Conservation (phyloP, 2,888 invertebrate genomes). For the Molorchus minor region DNA sequence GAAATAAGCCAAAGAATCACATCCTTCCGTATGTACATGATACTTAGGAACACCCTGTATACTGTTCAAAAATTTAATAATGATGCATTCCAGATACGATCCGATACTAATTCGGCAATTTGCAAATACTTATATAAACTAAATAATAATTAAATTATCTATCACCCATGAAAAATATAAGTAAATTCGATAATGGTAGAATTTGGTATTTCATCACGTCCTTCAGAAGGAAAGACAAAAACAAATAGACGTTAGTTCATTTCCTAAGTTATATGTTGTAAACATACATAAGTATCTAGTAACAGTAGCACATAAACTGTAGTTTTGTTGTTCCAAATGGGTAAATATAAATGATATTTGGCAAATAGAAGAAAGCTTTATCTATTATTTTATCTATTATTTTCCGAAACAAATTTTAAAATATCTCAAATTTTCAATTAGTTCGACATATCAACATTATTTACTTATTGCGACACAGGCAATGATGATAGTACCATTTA, state of each 20-base stretch:
- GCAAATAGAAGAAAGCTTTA: neutral
- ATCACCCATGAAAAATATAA: slow-evolving; percentile 25
- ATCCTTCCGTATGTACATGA: too few relatives aligned
- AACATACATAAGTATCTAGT: neutral
- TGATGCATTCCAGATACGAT: neutral
- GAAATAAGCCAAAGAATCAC: too few relatives aligned
- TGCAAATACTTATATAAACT: slow-evolving; percentile 7
- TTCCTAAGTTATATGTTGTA: neutral
- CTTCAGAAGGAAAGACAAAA: slow-evolving; percentile 6
- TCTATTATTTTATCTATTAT: too few relatives aligned
- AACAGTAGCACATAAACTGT: slow-evolving; percentile 1
- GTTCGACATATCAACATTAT: too few relatives aligned
- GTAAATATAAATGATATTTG: neutral
- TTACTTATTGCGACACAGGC: too few relatives aligned
- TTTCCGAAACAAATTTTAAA: too few relatives aligned
- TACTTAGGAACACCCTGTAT: too few relatives aligned
- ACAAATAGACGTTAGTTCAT: neutral
- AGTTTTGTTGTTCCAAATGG: slow-evolving; percentile 11
- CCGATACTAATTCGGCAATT: neutral
- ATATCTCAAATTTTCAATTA: too few relatives aligned
- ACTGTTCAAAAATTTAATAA: too few relatives aligned
- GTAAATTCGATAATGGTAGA: slow-evolving; percentile 24
- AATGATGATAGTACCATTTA: too few relatives aligned
- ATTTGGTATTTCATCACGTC: slow-evolving; percentile 22
- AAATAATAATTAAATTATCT: slow-evolving; percentile 9